Evolutionary conservation across 1,140 invertebrate species (phyloP).

Genomic region (Zaprionus camerounensis): DNA sequence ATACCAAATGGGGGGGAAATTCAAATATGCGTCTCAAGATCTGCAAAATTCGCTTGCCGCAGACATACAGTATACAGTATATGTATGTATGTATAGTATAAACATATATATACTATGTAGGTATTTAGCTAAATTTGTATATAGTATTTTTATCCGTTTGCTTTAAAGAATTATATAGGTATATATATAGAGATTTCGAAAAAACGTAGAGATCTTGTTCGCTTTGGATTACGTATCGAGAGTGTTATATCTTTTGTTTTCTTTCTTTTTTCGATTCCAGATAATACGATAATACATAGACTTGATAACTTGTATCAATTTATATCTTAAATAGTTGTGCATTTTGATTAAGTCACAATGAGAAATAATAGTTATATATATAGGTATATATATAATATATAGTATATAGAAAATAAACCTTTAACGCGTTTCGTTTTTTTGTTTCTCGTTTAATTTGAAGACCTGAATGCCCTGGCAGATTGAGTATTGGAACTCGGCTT

Average conservation of each 20-base stretch:
- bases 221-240: constrained; percentile 29
- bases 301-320: too few species aligned
- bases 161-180: neutral
- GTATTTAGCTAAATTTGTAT: constrained; percentile 16
- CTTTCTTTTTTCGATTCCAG: neutral
- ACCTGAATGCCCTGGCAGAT: constrained; percentile 9
- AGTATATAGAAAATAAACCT: constrained; percentile 10
- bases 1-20: constrained; percentile 2
- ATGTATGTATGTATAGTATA: constrained; percentile 11
- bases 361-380: constrained; percentile 22
- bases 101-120: constrained; percentile 6
- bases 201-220: constrained; percentile 1
- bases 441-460: neutral
- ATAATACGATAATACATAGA: constrained; percentile 18
- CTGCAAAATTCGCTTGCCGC: constrained; percentile 4
- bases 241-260: neutral
- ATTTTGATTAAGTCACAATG: constrained; percentile 26
- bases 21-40: neutral
- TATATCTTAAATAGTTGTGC: constrained; percentile 39
- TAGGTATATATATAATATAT: constrained; percentile 3
- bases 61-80: constrained; percentile 3
- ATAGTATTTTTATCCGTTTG: constrained; percentile 6
- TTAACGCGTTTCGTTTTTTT: neutral
- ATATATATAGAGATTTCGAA: constrained; percentile 3
- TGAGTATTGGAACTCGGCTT: neutral